These are phyloP conservation scores for Cepaea nemoralis DNA, from an alignment of 1,140 invertebrate genomes.

Conservation along the genomic window DNA sequence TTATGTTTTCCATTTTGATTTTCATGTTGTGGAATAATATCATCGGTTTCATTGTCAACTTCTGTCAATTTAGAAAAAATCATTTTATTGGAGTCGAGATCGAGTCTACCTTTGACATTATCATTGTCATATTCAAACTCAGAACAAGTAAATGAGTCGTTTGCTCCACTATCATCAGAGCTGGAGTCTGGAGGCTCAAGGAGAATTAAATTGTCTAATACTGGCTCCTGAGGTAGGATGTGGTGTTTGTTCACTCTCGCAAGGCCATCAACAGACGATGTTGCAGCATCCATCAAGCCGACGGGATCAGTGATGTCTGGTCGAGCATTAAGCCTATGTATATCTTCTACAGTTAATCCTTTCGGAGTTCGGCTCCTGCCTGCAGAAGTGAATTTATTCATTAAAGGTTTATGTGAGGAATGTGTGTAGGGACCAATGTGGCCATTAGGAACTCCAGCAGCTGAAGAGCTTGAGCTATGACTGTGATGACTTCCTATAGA, in stretches of 20 bases:
- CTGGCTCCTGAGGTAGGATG: conserved; percentile 75
- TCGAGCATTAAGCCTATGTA: conserved; percentile 88
- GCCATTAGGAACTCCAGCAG: conserved; percentile 32
- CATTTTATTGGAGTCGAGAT: conserved; percentile 73
- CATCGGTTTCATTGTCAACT: conserved; percentile 73
- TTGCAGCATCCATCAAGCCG: conserved; percentile 91
- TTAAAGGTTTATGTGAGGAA: conserved; percentile 18
- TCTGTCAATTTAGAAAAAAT: conserved; percentile 81
- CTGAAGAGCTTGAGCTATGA: conserved; percentile 49
- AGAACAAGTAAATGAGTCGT: conserved; percentile 97
- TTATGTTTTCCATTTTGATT: conserved; percentile 16
- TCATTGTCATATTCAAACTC: conserved; percentile 94
- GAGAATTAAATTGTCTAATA: conserved; percentile 57
- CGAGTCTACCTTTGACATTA: conserved; percentile 71
- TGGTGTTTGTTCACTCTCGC: conserved; percentile 71
- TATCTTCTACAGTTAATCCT: conserved; percentile 91
- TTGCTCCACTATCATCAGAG: conserved; percentile 89
- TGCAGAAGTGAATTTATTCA: conserved; percentile 30
- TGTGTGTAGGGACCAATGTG: not conserved
- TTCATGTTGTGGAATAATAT: conserved; percentile 58
- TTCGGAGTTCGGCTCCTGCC: conserved; percentile 67
- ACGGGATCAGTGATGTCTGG: conserved; percentile 85
- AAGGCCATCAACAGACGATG: conserved; percentile 79
- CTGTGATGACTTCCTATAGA: conserved; percentile 51
- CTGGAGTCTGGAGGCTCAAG: conserved; percentile 78